Base-by-base conservation (phyloP, 35 echinoderm and acorn worm species). In the Ptychodera flava region DNA sequence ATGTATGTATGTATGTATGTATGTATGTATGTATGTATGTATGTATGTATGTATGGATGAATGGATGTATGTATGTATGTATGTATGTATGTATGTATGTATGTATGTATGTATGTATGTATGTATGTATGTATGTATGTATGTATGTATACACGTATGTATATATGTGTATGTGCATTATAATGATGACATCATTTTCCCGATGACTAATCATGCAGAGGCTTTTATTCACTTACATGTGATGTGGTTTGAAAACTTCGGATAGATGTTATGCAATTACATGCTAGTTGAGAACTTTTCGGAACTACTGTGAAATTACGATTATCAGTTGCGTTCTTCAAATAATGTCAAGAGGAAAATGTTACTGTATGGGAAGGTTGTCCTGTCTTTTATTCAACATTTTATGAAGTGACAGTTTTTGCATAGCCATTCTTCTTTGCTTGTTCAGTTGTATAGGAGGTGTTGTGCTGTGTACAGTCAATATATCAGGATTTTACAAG, bases 81-180 rank as follows among this genome's bases (percentile, higher is more conserved):
- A 64, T 64, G 45, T 64, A 64, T 64, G 45, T 64, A 64, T 64
- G 45, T 64, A 64, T 64, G 45, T 64, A 64, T 64, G 45, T 64
- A 64, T 64, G 45, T 64, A 64, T 64, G 45, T 64, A 64, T 64
- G 45, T 22, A 64, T 64, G 45, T 22, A 64, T 64, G 45, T 22
- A 64, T 64, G 45, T 64, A 64, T 64, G 45, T 64, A 64, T 64
- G 6, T 64, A 64, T 64, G 45, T 64, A 64, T 64, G 45, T 64
- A 64, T 64, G 45, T 64, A 64, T 64, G 45, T 64, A 64, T 64
- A n/a, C n/a, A n/a, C n/a, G n/a, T n/a, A n/a, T n/a, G n/a, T n/a
- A n/a, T n/a, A n/a, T n/a, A n/a, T n/a, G n/a, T n/a, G n/a, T n/a
- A n/a, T n/a, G n/a, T n/a, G n/a, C n/a, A n/a, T n/a, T n/a, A n/a